These are phyloP conservation scores for Amphilophus citrinellus DNA, from an alignment of 2,113 vertebrate species.

Conservation along the genomic window DNA sequence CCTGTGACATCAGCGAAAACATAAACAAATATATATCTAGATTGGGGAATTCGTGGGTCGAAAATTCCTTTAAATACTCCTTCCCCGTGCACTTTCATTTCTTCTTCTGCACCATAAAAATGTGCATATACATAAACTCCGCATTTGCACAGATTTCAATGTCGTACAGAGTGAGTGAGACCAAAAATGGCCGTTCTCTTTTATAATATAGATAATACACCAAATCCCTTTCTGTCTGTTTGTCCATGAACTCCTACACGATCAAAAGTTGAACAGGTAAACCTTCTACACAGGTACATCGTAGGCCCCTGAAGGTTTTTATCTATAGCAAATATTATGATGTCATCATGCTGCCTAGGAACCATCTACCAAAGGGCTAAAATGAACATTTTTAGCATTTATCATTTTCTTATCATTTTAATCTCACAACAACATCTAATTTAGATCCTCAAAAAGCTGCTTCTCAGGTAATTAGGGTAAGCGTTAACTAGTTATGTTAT, in stretches of 20 bases:
- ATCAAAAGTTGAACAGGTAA: not conserved
- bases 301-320: not conserved
- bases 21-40: too few species aligned
- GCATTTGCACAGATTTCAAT: too few species aligned
- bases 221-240: not conserved
- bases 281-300: not conserved
- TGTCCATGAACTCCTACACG: not conserved
- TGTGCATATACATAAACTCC: too few species aligned
- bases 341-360: not conserved
- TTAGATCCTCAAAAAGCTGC: not conserved
- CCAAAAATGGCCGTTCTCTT: too few species aligned
- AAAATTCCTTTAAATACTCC: too few species aligned
- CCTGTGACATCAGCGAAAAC: too few species aligned
- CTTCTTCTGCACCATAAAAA: too few species aligned
- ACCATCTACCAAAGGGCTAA: not conserved
- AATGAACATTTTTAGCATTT: not conserved
- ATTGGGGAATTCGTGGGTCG: too few species aligned
- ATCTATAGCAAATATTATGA: conserved; percentile 4
- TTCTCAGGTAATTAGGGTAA: not conserved
- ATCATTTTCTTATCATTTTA: not conserved
- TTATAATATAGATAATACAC: not conserved
- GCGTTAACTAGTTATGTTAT: not conserved
- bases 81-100: too few species aligned
- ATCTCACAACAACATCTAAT: not conserved
- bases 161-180: too few species aligned